Evolutionary conservation across 2,888 invertebrate species (phyloP).

Genomic region (Erpobdella octoculata): DNA sequence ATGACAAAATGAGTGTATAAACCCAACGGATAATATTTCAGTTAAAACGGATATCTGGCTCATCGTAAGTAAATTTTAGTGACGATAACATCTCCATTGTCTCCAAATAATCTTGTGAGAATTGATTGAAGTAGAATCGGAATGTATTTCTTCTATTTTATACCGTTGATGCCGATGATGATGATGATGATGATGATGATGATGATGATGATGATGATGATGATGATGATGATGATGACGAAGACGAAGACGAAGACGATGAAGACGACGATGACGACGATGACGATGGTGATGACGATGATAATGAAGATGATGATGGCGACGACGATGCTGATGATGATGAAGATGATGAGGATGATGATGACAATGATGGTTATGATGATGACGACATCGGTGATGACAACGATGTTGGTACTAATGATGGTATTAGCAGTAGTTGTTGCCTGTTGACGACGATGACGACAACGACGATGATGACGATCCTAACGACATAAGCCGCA

Average conservation of each 20-base stretch:
- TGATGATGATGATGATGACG: conserved; percentile 24
- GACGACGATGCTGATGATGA: neutral
- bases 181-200: conserved; percentile 30
- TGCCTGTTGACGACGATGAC: neutral
- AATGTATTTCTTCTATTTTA: no score
- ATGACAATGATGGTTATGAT: conserved; percentile 17
- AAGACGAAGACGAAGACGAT: conserved; percentile 12
- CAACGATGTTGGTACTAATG: neutral
- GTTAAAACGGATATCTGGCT: no score
- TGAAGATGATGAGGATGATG: conserved; percentile 21
- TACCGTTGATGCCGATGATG: conserved; percentile 24
- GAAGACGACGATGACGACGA: neutral
- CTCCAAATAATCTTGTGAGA: no score
- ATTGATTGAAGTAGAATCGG: no score
- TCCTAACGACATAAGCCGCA: neutral
- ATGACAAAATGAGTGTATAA: no score
- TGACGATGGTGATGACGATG: neutral
- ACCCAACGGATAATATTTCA: no score
- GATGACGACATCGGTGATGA: conserved; percentile 11
- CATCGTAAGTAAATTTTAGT: no score
- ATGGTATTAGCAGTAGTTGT: neutral
- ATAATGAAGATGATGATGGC: neutral
- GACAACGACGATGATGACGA: neutral
- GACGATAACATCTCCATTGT: no score
- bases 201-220: conserved; percentile 29